phyloP scores from a whole-genome alignment of 1,140 invertebrate species.

The Belonocnema kinseyi region DNA sequence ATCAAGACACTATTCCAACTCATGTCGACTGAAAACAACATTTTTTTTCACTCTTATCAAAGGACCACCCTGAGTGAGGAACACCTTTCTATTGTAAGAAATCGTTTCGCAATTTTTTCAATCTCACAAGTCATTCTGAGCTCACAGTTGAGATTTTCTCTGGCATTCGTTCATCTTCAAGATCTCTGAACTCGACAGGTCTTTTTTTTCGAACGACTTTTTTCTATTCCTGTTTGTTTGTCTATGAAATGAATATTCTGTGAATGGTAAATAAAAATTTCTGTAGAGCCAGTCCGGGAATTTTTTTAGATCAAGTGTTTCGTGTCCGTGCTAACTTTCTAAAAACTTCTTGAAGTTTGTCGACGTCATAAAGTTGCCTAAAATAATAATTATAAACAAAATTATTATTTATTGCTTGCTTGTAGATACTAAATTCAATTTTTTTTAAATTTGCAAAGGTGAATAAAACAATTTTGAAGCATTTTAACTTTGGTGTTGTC shows the following conservation, averaged over 20 bases:
- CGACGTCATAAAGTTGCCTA: too few relatives aligned
- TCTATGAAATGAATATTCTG: not conserved
- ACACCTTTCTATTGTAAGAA: slow-evolving; percentile 11
- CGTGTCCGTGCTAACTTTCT: too few relatives aligned
- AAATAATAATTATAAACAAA: too few relatives aligned
- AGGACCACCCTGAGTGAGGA: not conserved
- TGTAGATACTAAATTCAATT: too few relatives aligned
- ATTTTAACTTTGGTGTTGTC: too few relatives aligned
- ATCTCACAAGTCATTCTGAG: slow-evolving; percentile 20
- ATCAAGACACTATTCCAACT: not conserved
- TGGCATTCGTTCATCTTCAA: slow-evolving; percentile 4
- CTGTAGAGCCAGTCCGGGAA: too few relatives aligned
- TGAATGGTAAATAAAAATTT: too few relatives aligned
- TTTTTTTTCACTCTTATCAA: not conserved
- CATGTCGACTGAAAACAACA: slow-evolving; percentile 7
- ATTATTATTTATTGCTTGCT: too few relatives aligned
- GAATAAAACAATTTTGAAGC: too few relatives aligned
- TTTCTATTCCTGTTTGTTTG: not conserved
- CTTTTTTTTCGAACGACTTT: not conserved
- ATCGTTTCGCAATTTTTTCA: slow-evolving; percentile 17
- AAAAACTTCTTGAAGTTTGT: too few relatives aligned
- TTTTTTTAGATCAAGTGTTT: too few relatives aligned
- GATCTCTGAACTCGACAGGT: not conserved
- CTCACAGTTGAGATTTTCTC: slow-evolving; percentile 8
- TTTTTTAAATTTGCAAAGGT: too few relatives aligned